Conservation (phyloP, 2,797 vertebrate species). For the Megalops cyprinoides region DNA sequence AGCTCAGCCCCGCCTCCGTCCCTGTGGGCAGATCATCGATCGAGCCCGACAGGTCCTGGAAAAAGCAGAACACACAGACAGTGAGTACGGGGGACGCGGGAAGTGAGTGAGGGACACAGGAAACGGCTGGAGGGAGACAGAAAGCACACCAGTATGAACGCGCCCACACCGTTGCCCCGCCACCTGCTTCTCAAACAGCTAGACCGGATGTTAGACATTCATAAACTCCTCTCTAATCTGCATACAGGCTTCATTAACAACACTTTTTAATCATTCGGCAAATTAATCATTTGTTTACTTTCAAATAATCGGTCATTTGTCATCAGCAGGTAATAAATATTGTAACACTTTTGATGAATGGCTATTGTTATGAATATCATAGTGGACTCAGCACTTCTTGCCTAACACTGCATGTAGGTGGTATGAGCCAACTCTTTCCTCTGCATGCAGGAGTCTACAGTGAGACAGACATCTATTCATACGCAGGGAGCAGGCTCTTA, state of each 20-base stretch:
- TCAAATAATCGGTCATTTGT: conserved; percentile 29
- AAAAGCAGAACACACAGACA: conserved; percentile 36
- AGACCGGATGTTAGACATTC: conserved; percentile 13
- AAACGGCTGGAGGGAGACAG: conserved; percentile 29
- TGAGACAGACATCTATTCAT: no score
- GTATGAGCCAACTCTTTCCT: no score
- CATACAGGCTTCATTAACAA: conserved; percentile 28
- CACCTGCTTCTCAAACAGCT: no score
- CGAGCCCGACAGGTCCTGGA: conserved; percentile 92
- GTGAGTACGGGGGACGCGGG: not conserved
- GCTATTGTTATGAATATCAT: not conserved
- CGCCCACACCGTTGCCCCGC: no score
- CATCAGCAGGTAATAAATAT: conserved; percentile 22
- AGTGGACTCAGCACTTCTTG: not conserved
- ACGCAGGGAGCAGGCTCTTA: no score
- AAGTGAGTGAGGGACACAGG: conserved; percentile 46
- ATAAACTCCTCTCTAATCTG: conserved; percentile 20
- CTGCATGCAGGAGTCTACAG: no score
- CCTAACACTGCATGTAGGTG: no score
- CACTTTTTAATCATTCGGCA: conserved; percentile 21
- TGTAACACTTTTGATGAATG: not conserved
- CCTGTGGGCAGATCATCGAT: conserved; percentile 95
- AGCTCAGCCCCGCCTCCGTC: conserved; percentile 87
- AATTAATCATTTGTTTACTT: conserved; percentile 24
- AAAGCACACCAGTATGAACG: no score